phyloP scores from a whole-genome alignment of 2,797 vertebrate genomes.

The Bufotes viridis region DNA sequence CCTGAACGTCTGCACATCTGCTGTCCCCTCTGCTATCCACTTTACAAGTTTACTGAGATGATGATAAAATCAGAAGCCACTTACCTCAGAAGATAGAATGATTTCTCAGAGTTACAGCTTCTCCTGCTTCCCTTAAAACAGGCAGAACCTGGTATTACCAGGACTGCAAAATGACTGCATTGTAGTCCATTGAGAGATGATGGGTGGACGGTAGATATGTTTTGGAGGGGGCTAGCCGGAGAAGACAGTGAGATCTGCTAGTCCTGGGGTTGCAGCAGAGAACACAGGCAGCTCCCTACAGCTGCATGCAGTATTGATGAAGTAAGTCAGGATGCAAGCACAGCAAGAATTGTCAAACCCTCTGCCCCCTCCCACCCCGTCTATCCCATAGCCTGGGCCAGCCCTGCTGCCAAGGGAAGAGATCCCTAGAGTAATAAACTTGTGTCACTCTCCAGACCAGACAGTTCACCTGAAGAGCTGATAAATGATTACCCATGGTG shows the following conservation, averaged over 20 bases:
- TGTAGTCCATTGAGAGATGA: constrained; percentile 48
- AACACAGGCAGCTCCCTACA: constrained; percentile 77
- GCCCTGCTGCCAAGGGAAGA: constrained; percentile 27
- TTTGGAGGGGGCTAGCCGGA: constrained; percentile 28
- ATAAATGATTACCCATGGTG: constrained; percentile 34
- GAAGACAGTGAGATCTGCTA: constrained; percentile 35
- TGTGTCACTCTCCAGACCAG: background rate
- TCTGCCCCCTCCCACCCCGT: constrained; percentile 62
- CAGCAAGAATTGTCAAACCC: constrained; percentile 80
- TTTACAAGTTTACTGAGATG: constrained; percentile 12
- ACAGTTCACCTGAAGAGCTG: constrained; percentile 1
- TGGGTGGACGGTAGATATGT: constrained; percentile 4
- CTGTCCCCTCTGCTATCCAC: background rate
- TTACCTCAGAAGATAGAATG: constrained; percentile 36
- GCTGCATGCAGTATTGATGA: constrained; percentile 87
- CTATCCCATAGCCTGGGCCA: constrained; percentile 55
- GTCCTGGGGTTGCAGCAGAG: constrained; percentile 70
- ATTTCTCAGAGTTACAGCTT: constrained; percentile 20
- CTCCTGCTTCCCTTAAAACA: constrained; percentile 12
- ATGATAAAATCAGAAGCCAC: constrained; percentile 25
- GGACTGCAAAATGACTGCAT: constrained; percentile 35
- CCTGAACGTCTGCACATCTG: background rate
- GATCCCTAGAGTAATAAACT: constrained; percentile 43
- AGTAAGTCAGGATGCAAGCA: constrained; percentile 87
- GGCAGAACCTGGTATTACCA: constrained; percentile 26